Evolutionary conservation across 1,140 invertebrate species (phyloP).

Genomic region (Drosophila mayri): DNA sequence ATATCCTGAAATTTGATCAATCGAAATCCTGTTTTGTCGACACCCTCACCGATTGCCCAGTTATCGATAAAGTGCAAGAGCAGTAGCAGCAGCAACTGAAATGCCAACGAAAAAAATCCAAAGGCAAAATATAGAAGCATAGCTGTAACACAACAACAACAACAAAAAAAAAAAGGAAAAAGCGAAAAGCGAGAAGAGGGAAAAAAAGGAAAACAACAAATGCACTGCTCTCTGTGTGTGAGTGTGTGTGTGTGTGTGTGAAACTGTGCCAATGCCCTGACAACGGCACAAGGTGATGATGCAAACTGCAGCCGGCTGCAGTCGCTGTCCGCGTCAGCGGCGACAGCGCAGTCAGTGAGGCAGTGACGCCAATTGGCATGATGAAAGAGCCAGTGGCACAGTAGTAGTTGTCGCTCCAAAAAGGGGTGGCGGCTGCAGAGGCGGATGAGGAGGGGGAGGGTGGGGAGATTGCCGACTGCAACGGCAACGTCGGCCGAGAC

Average conservation of each 20-base stretch:
- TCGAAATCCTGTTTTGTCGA: constrained; percentile 25
- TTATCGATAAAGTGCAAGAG: constrained; percentile 49
- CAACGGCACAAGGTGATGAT: constrained; percentile 83
- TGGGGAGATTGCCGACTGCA: constrained; percentile 1
- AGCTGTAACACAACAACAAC: constrained; percentile 24
- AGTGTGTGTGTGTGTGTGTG: constrained; percentile 52
- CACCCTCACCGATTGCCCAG: constrained; percentile 32
- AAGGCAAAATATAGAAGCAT: constrained; percentile 51
- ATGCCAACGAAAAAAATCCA: constrained; percentile 59
- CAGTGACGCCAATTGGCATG: constrained; percentile 76
- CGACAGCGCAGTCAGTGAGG: constrained; percentile 52
- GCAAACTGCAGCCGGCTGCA: constrained; percentile 74
- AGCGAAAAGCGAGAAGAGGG: constrained; percentile 13
- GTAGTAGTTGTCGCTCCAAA: constrained; percentile 36
- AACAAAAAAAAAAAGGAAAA: constrained; percentile 35
- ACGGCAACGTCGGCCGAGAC: constrained; percentile 11
- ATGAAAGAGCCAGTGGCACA: constrained; percentile 59
- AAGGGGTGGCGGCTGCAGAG: not conserved
- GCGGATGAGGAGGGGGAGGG: not conserved
- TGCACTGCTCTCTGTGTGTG: constrained; percentile 20
- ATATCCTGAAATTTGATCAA: constrained; percentile 24
- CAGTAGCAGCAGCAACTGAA: constrained; percentile 39
- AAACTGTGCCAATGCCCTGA: constrained; percentile 84
- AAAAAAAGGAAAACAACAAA: constrained; percentile 45
- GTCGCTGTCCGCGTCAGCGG: constrained; percentile 20